Base-by-base conservation (phyloP, 2,113 vertebrate species). In the Podarcis muralis region DNA sequence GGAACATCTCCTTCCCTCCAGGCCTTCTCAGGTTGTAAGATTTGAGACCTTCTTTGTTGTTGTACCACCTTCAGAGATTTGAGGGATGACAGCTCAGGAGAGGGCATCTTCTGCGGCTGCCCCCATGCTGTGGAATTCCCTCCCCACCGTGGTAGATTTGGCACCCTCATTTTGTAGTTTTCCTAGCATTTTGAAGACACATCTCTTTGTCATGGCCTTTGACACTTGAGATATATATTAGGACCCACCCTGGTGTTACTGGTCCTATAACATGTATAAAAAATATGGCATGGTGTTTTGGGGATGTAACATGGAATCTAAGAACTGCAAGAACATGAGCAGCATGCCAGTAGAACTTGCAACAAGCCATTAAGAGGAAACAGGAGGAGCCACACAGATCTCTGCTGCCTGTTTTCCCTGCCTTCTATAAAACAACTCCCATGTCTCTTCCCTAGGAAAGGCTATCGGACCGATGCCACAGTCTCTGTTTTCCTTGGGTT, bases 401-500 rank as follows among this genome's bases (percentile, higher is more conserved):
- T 1, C 40, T 77, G 75, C 22, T 40, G 78, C 87, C 89, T n/a
- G 25, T 76, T 81, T 15, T 4, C 80, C 1, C n/a, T 40, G 1
- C 30, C 27, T 88, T 8, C 43, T 53, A 7, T 53, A 83, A 88
- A 66, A 48, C 22, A 76, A 35, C 30, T 22, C 4, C 1, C 1
- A 2, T 86, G 1, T 93, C 86, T 93, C 23, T 91, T 87, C 85
- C 87, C 83, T 77, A 99, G 99, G 96, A 99, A 99, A 94, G 99
- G 99, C 76, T 99, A 98, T 93, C 97, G 99, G 88, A 99, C 99
- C 0, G 99, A 99, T 4, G 99, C 99, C n/a, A 99, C 99, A 0
- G 98, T 99, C 66, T 99, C 99, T 0, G 95, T 99, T 75, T 97
- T 99, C 84, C 97, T 99, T 5, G 99, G 98, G 4, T 99, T 99